Evolutionary conservation across 2,888 invertebrate genomes (phyloP).

Genomic region (Bellardia bayeri): DNA sequence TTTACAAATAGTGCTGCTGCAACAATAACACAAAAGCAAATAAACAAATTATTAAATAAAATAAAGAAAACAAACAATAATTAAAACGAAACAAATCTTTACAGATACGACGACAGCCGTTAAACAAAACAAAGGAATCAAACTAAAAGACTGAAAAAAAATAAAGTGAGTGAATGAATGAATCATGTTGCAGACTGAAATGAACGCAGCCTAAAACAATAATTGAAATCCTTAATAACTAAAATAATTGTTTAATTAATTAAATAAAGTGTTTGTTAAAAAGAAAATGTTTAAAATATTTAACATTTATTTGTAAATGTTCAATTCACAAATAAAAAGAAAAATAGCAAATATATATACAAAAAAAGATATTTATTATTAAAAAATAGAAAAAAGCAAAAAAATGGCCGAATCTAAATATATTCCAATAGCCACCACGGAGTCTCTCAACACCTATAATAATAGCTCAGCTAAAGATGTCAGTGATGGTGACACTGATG

Average conservation of each 20-base stretch:
- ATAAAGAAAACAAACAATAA: slow-evolving; percentile 48
- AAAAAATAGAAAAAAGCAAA: neutral
- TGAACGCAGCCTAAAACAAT: neutral
- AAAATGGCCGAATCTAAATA: slow-evolving; percentile 55
- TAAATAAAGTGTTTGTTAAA: neutral
- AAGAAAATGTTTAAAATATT: slow-evolving; percentile 20
- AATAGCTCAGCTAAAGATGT: slow-evolving; percentile 11
- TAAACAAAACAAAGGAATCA: slow-evolving; percentile 51
- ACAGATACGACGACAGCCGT: slow-evolving; percentile 11
- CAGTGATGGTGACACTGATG: slow-evolving; percentile 45
- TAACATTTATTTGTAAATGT: neutral
- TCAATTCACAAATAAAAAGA: neutral
- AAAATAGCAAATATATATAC: neutral
- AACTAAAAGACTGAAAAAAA: slow-evolving; percentile 18
- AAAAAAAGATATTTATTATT: neutral
- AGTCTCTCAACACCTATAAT: slow-evolving; percentile 4
- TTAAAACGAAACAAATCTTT: slow-evolving; percentile 29
- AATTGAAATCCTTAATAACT: slow-evolving; percentile 4
- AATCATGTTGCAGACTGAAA: slow-evolving; percentile 39
- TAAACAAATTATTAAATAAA: slow-evolving; percentile 13
- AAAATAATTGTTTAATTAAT: slow-evolving; percentile 22
- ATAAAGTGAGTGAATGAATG: slow-evolving; percentile 45
- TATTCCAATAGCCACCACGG: slow-evolving; percentile 20
- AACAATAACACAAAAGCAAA: neutral
- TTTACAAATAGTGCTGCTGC: neutral